phyloP scores from a whole-genome alignment of 1,140 invertebrate genomes.

The Solenopsis fugax region DNA sequence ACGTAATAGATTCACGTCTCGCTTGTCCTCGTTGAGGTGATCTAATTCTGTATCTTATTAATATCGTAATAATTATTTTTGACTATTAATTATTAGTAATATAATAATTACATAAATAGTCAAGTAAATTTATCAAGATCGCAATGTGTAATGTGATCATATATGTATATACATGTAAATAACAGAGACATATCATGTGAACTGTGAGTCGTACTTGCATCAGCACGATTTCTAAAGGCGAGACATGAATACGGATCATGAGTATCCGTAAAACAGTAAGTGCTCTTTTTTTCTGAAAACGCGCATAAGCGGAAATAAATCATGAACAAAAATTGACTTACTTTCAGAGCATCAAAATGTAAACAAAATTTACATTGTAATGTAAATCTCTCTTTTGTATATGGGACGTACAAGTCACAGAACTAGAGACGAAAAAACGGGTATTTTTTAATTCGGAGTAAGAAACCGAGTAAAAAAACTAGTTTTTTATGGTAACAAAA shows the following conservation, averaged over 20 bases:
- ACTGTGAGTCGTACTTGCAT: neutral
- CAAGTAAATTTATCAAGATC: conserved; percentile 4
- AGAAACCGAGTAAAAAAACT: too few species aligned
- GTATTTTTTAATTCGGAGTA: too few species aligned
- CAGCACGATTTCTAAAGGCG: neutral
- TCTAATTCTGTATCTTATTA: conserved; percentile 20
- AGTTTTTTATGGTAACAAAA: too few species aligned
- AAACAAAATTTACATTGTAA: neutral
- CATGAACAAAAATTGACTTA: neutral
- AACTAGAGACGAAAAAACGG: too few species aligned
- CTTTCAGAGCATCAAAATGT: neutral
- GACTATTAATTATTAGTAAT: too few species aligned
- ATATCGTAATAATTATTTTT: neutral
- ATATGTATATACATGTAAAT: neutral
- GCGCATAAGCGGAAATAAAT: neutral
- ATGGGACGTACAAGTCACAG: neutral
- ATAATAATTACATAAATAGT: neutral
- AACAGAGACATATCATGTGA: neutral
- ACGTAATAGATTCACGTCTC: neutral
- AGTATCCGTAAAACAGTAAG: neutral
- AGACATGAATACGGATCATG: neutral
- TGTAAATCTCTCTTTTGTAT: neutral
- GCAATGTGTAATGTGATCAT: neutral
- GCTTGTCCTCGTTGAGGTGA: neutral
- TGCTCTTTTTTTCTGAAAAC: neutral